A percentile compares a stretch with the other conserved stretches of the same genome.
Evolutionary conservation across 2,888 invertebrate genomes (phyloP).

Genomic region (Pseudanteris insignis): DNA sequence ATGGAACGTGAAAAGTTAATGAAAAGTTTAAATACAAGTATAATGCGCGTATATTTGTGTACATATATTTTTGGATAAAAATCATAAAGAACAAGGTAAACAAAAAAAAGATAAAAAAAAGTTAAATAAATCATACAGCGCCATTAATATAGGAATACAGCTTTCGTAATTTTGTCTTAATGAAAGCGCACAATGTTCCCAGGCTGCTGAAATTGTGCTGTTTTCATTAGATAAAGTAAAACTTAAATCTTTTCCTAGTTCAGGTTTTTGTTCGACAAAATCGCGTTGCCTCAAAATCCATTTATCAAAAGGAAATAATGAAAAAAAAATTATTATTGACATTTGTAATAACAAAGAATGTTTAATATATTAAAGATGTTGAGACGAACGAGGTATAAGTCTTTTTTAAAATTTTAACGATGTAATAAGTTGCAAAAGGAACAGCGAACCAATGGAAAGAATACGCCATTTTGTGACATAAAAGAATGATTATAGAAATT

Average conservation of each 20-base stretch:
- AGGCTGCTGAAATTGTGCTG: constrained; percentile 22
- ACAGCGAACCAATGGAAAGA: constrained; percentile 53
- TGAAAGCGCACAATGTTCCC: constrained; percentile 26
- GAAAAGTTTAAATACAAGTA: constrained; percentile 49
- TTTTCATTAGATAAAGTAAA: constrained; percentile 10
- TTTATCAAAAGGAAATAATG: constrained; percentile 14
- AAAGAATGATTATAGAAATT: constrained; percentile 15
- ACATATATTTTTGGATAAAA: constrained; percentile 61
- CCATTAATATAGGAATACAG: constrained; percentile 27
- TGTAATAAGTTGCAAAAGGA: constrained; percentile 41
- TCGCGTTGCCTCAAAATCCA: constrained; percentile 29
- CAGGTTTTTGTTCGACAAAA: constrained; percentile 21
- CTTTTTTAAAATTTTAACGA: constrained; percentile 30
- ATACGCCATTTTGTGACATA: constrained; percentile 51
- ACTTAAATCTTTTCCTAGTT: constrained; percentile 10
- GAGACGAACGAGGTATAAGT: constrained; percentile 15
- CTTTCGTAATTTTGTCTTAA: constrained; percentile 30
- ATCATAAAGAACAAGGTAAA: constrained; percentile 28
- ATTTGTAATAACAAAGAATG: constrained; percentile 59
- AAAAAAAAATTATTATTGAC: constrained; percentile 51
- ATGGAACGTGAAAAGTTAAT: constrained; percentile 29
- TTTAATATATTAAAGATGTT: constrained; percentile 59
- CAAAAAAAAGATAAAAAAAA: constrained; percentile 9
- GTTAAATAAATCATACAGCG: constrained; percentile 10
- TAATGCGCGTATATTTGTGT: constrained; percentile 57